Percentiles rank a stretch among this genome's conserved stretches.
These are phyloP conservation scores for Hyla sarda DNA, from an alignment of 2,113 vertebrate genomes.

Conservation along the genomic window DNA sequence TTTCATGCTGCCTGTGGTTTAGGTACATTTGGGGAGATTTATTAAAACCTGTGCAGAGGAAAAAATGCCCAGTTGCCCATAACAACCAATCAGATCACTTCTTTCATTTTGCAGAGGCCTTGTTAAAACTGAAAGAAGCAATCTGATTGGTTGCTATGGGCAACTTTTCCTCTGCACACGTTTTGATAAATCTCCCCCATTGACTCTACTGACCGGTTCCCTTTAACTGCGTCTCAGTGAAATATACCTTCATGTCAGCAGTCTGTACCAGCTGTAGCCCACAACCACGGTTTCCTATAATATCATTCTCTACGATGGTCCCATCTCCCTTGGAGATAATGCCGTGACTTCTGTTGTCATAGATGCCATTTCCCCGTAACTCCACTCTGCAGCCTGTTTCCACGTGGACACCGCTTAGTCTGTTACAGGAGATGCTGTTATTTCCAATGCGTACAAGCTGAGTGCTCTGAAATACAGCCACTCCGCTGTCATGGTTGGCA, in stretches of 20 bases:
- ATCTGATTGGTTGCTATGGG: no score
- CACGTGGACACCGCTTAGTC: constrained; percentile 78
- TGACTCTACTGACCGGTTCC: no score
- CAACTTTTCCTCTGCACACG: no score
- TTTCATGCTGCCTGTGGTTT: no score
- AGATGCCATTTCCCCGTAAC: constrained; percentile 86
- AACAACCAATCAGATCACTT: no score
- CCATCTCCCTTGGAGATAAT: constrained; percentile 80
- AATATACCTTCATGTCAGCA: constrained; percentile 81
- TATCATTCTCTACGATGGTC: constrained; percentile 86
- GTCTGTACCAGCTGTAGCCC: constrained; percentile 81
- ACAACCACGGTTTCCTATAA: constrained; percentile 82
- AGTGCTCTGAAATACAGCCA: constrained; percentile 83
- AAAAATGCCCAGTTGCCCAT: no score
- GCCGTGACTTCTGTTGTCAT: constrained; percentile 83
- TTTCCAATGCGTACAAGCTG: constrained; percentile 81
- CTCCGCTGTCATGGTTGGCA: constrained; percentile 76
- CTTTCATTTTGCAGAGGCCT: no score
- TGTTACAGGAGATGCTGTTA: constrained; percentile 87
- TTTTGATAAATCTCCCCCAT: no score
- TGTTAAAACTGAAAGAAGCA: no score
- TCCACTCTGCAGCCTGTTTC: constrained; percentile 84
- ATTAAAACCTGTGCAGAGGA: no score
- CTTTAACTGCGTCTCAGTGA: not conserved
- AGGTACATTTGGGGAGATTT: no score